Base-by-base conservation (phyloP, 2,113 vertebrate species). In the Proterorhinus semilunaris region DNA sequence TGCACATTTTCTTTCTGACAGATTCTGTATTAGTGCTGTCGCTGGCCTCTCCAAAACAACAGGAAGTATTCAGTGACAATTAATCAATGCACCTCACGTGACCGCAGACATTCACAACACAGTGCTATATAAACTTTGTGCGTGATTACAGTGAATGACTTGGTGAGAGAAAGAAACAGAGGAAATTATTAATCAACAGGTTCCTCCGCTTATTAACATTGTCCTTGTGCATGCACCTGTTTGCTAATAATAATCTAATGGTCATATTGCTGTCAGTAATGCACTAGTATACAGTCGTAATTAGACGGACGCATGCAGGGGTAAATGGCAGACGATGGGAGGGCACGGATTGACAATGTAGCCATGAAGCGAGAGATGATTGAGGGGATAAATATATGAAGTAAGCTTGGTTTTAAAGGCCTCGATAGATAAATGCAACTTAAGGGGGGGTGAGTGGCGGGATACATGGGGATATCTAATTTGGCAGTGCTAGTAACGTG, bases 101-200 rank as follows among this genome's bases (percentile, higher is more conserved):
- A 59, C 53, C 17, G 8, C 53, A 21, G 53, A 55, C 53, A 36
- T 36, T 3, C 53, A 16, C 11, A 6, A 21, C 11, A 61, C 58
- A 44, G 42, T 61, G 44, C 36, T 61, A 44, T 44, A 59, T 43
- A 43, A 15, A 43, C 42, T 59, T 59, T 10, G 43, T n/a, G 15
- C 43, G 57, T 59, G 36, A 59, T 59, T 43, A 59, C 12, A 43
- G 36, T 59, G 57, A 61, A 44, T 16, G 58, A 61, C 58, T 61
- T 10, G 36, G 36, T 59, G 42, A 17, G 13, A 43, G 42, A 59
- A 61, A 59, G 27, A 55, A 44, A 61, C 15, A 61, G 15, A 61
- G 36, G 42, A n/a, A 61, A 43, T 44, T 61, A 43, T 44, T 7
- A 44, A 27, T 42, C 55, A 61, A 61, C 8, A 61, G 43, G 36